Evolutionary conservation across 2,797 vertebrate species (phyloP).

Genomic region (Perodicticus potto): DNA sequence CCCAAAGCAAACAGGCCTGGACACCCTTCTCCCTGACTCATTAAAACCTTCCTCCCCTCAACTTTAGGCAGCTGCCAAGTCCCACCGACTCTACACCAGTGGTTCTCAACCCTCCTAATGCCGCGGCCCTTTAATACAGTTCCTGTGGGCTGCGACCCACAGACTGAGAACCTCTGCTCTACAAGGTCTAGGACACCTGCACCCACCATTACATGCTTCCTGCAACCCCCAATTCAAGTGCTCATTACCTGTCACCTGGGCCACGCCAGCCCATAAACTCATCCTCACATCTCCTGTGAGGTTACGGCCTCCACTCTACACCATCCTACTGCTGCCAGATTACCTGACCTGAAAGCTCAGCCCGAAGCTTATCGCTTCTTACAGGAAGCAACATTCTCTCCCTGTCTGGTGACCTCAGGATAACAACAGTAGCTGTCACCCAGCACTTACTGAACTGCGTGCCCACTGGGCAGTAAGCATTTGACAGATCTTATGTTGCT

Average conservation of each 20-base stretch:
- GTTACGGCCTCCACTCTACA: not conserved
- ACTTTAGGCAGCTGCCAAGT: not conserved
- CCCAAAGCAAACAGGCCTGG: not conserved
- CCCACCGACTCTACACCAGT: not conserved
- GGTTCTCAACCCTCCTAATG: no score
- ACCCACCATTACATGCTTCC: not conserved
- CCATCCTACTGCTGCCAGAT: not conserved
- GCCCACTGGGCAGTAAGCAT: not conserved
- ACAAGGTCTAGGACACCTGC: not conserved
- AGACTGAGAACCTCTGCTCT: not conserved
- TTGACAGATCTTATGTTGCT: not conserved
- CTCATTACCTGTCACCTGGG: not conserved
- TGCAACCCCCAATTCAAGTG: not conserved
- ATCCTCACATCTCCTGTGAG: not conserved
- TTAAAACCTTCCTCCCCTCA: not conserved
- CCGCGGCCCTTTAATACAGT: no score
- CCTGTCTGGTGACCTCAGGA: not conserved
- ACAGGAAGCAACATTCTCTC: not conserved
- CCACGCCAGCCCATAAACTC: not conserved
- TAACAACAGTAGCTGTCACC: fast-evolving
- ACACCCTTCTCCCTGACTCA: not conserved
- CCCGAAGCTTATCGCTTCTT: not conserved
- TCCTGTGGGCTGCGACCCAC: no score
- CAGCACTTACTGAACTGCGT: not conserved
- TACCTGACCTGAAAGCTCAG: not conserved